phyloP scores from a whole-genome alignment of 2,113 vertebrate species.

The Gasterosteus nipponicus region DNA sequence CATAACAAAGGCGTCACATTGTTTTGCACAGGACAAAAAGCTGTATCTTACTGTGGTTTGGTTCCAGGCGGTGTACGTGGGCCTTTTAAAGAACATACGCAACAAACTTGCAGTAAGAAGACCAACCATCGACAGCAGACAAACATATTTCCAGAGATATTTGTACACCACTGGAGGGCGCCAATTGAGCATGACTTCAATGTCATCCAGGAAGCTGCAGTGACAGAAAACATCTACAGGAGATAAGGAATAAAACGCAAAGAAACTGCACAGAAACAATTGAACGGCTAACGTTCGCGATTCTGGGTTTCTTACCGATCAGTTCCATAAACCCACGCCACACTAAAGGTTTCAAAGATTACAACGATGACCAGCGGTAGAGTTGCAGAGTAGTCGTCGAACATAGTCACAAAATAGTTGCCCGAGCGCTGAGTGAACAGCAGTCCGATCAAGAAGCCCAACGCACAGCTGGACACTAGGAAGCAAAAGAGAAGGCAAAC shows the following conservation, averaged over 20 bases:
- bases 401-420: constrained; percentile 99
- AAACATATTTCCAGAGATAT: constrained; percentile 98
- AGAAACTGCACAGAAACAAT: not conserved
- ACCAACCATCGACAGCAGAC: constrained; percentile 89
- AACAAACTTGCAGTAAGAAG: constrained; percentile 92
- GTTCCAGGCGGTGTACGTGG: constrained; percentile 95
- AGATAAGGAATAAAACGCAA: not conserved
- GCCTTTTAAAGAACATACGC: constrained; percentile 90
- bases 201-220: constrained; percentile 93
- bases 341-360: constrained; percentile 92
- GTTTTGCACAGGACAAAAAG: not conserved
- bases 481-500: constrained; percentile 20
- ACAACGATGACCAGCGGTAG: constrained; percentile 93
- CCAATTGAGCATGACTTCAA: constrained; percentile 96
- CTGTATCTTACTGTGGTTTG: constrained; percentile 85
- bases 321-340: constrained; percentile 97
- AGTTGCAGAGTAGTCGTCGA: constrained; percentile 97
- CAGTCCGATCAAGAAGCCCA: constrained; percentile 92
- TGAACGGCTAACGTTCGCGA: not conserved
- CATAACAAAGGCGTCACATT: not conserved
- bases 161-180: constrained; percentile 91
- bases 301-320: constrained; percentile 86
- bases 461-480: constrained; percentile 88
- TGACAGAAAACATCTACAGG: not conserved
- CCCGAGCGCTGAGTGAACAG: constrained; percentile 96